Evolutionary conservation across 1,140 invertebrate species (phyloP).

Genomic region (Lordiphosa stackelbergi): DNA sequence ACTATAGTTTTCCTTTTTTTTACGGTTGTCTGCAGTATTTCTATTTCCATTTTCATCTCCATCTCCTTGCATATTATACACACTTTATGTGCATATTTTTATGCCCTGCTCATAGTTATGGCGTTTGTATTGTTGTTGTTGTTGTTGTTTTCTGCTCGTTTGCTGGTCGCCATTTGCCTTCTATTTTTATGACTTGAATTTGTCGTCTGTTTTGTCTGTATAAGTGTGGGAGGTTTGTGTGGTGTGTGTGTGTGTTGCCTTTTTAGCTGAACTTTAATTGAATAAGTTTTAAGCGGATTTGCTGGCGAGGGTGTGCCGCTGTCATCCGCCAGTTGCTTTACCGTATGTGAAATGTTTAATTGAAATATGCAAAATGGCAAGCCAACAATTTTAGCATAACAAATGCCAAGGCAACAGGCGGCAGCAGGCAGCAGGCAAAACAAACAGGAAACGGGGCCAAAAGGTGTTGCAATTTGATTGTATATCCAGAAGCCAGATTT

Average conservation of each 20-base stretch:
- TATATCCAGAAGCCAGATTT: conserved; percentile 51
- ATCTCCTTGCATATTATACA: conserved; percentile 53
- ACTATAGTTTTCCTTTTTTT: conserved; percentile 24
- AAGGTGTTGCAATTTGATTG: conserved; percentile 67
- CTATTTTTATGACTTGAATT: conserved; percentile 67
- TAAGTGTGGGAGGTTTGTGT: neutral
- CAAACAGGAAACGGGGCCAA: conserved; percentile 10
- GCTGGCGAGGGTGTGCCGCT: conserved; percentile 14
- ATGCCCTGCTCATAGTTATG: conserved; percentile 48
- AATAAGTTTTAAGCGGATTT: conserved; percentile 76
- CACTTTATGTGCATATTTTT: conserved; percentile 72
- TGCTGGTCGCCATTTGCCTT: conserved; percentile 60
- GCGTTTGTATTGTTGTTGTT: conserved; percentile 22
- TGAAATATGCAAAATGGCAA: conserved; percentile 53
- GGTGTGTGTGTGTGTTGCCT: conserved; percentile 17
- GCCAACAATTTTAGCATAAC: conserved; percentile 63
- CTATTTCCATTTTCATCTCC: conserved; percentile 4
- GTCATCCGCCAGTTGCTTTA: conserved; percentile 10
- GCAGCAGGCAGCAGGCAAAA: neutral
- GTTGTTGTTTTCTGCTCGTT: conserved; percentile 45
- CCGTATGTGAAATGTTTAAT: conserved; percentile 61
- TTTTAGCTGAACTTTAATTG: conserved; percentile 60
- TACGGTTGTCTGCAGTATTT: conserved; percentile 16
- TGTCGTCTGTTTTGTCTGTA: conserved; percentile 38
- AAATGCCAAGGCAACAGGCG: conserved; percentile 24